Conservation (phyloP, 2,797 vertebrate species). For the Enteromius anoplus region DNA sequence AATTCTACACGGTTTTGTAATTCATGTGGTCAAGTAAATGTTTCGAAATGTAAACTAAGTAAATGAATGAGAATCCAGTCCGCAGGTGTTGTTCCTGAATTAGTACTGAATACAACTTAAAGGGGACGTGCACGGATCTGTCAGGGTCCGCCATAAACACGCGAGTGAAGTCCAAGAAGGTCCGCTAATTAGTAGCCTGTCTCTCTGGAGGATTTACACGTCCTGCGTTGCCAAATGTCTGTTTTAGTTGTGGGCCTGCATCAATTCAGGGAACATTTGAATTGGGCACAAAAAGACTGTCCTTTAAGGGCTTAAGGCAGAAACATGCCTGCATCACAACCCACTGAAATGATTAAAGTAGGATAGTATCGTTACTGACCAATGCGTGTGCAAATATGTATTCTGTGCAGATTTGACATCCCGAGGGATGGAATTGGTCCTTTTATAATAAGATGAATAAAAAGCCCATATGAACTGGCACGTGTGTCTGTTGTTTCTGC, state of each 20-base stretch:
- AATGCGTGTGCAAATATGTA: neutral
- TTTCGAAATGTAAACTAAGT: neutral
- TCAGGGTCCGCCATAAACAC: conserved; percentile 41
- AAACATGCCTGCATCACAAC: neutral
- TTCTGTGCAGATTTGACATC: neutral
- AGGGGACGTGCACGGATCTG: conserved; percentile 34
- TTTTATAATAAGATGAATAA: conserved; percentile 9
- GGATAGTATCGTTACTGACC: neutral
- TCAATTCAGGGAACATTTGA: conserved; percentile 17
- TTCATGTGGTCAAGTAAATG: neutral
- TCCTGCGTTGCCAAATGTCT: conserved; percentile 54
- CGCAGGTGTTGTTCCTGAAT: conserved; percentile 19
- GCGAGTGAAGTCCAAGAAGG: conserved; percentile 48
- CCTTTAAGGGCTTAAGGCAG: neutral
- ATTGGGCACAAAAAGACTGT: conserved; percentile 2
- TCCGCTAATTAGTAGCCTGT: conserved; percentile 60
- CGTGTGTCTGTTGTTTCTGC: neutral
- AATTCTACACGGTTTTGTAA: neutral
- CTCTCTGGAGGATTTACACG: conserved; percentile 54
- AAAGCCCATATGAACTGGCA: neutral
- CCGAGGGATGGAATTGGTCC: neutral
- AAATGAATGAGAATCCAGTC: neutral
- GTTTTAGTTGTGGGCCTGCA: conserved; percentile 36
- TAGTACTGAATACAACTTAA: conserved; percentile 15
- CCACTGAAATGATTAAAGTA: neutral